Conservation (phyloP, 2,113 vertebrate species). For the Gasterosteus aculeatus region DNA sequence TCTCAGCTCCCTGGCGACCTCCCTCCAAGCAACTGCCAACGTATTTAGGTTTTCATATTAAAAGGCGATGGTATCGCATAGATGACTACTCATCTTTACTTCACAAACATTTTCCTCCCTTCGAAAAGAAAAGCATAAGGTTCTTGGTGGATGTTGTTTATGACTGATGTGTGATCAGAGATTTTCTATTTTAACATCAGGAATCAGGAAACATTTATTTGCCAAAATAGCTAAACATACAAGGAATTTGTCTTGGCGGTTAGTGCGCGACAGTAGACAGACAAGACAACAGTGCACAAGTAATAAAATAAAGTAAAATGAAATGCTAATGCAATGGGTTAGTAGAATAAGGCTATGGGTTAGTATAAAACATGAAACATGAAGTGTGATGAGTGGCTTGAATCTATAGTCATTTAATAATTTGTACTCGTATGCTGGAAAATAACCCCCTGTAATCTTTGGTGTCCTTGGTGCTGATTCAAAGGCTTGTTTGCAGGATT, state of each 20-base stretch:
- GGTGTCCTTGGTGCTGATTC: background rate
- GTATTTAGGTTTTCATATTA: background rate
- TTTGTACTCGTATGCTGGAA: background rate
- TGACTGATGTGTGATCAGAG: background rate
- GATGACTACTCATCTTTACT: background rate
- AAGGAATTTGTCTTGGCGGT: too few species aligned
- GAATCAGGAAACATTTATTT: too few species aligned
- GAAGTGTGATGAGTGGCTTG: background rate
- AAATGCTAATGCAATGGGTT: too few species aligned
- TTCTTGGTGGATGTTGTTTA: background rate
- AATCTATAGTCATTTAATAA: background rate
- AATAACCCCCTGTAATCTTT: background rate
- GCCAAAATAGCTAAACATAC: too few species aligned
- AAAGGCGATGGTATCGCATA: background rate
- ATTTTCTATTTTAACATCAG: background rate
- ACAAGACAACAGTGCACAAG: too few species aligned
- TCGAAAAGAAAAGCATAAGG: background rate
- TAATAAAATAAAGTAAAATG: too few species aligned
- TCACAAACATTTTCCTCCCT: background rate
- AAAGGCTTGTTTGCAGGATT: background rate
- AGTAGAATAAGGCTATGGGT: too few species aligned
- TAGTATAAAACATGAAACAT: too few species aligned
- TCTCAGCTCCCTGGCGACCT: background rate
- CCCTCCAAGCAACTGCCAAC: background rate
- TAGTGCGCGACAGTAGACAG: too few species aligned